Base-by-base conservation (phyloP, 2,888 invertebrate genomes). In the Amphipyra berbera region DNA sequence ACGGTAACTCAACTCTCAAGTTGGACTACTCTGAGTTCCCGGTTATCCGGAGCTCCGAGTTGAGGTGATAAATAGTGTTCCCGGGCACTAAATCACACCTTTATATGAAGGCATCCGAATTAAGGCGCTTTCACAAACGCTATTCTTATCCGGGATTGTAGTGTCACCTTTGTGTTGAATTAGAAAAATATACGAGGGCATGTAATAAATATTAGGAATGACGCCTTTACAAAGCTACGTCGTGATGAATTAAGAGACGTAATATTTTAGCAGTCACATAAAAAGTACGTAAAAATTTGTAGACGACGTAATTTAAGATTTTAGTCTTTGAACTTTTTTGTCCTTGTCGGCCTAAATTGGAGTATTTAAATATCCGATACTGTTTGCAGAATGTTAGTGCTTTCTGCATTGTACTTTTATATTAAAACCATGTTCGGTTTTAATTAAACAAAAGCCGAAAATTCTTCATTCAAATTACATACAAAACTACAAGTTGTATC, bases 51-150 rank as follows among this genome's bases (percentile, higher is more conserved):
- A 45, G 69, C 58, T 61, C 38, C 41, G 74, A 77, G 69, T 73
- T 67, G 65, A 61, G 61, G 73, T 79, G 79, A 83, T 83, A 82
- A 85, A 88, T 88, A 85, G 84, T 82, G 82, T 66, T 76, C 64
- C 69, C 54, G 60, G 73, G 58, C 67, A 81, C 76, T 88, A 87
- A 86, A 86, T 88, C 87, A 86, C 80, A 83, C 82, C 83, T 85
- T 87, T 85, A 82, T 83, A 82, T 76, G 79, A 79, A 82, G 76
- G 61, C 69, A 66, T 74, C 77, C 68, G 83, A 79, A 84, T 82
- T 82, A 81, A 68, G 70, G 75, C 68, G 68, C 67, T 65, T 67
- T 63, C 67, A 68, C 60, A 63, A 65, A 61, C 55, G 73, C 70
- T 69, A 68, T 65, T 71, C 63, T 68, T 78, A 72, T 62, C 62